phyloP scores from a whole-genome alignment of 2,797 vertebrate genomes.

The Geotrypetes seraphini region DNA sequence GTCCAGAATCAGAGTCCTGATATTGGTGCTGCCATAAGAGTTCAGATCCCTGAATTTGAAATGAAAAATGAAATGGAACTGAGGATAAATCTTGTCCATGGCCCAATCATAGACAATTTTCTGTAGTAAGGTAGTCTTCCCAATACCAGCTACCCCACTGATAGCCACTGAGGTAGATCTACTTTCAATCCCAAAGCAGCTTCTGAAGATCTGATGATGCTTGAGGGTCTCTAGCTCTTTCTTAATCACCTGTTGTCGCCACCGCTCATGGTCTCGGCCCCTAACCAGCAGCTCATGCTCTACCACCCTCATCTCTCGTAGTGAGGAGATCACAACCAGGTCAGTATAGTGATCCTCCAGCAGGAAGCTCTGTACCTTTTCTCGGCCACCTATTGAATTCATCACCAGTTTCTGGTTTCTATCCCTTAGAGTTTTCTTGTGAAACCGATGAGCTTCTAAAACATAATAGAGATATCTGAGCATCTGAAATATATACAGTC shows the following conservation, averaged over 20 bases:
- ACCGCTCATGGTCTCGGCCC: not conserved
- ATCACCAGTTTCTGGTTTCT: not conserved
- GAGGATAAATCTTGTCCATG: conserved; percentile 28
- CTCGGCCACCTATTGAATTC: not conserved
- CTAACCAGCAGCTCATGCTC: not conserved
- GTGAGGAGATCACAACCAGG: not conserved
- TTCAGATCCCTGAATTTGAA: conserved; percentile 38
- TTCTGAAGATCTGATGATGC: not conserved
- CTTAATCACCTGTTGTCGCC: not conserved
- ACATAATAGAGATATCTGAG: too few species aligned
- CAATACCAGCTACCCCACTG: conserved; percentile 47
- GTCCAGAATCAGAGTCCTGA: conserved; percentile 35
- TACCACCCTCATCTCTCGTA: not conserved
- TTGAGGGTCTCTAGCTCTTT: not conserved
- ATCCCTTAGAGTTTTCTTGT: not conserved
- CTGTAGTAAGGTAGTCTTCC: conserved; percentile 53
- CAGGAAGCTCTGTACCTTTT: not conserved
- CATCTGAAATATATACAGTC: too few species aligned
- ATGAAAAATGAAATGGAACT: conserved; percentile 42
- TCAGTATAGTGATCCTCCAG: conserved; percentile 4
- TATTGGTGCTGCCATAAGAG: conserved; percentile 10
- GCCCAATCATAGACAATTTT: conserved; percentile 55
- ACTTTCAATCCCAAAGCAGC: not conserved
- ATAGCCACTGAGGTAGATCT: conserved; percentile 18
- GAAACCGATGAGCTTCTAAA: not conserved